Conservation (phyloP, 2,113 vertebrate species). For the Lagopus leucura region DNA sequence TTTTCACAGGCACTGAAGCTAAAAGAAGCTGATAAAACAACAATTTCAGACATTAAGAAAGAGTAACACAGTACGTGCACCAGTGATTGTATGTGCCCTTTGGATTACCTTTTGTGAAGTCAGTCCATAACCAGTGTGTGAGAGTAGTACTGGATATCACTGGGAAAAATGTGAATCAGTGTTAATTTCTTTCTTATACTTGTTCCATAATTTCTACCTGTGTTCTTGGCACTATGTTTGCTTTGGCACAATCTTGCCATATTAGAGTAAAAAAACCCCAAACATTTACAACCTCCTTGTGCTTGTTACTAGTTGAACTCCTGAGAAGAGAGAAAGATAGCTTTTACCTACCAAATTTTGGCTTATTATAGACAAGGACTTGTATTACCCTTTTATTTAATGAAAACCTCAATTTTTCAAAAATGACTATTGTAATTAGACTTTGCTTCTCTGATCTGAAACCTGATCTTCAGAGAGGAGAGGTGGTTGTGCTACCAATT, state of each 20-base stretch:
- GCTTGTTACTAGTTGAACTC: not conserved
- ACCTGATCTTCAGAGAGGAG: conserved; percentile 25
- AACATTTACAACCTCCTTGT: not conserved
- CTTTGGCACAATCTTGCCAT: not conserved
- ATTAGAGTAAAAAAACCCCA: not conserved
- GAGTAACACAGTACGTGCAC: not conserved
- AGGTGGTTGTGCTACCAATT: conserved; percentile 24
- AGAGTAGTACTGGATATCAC: not conserved
- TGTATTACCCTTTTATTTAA: conserved; percentile 80
- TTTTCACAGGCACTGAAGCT: not conserved
- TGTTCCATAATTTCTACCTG: accelerated
- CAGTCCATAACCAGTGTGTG: not conserved
- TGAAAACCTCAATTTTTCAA: conserved; percentile 63
- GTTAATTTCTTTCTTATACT: not conserved
- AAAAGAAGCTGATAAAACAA: not conserved
- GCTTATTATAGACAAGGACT: conserved; percentile 80
- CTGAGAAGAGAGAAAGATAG: not conserved
- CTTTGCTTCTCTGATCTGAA: conserved; percentile 40
- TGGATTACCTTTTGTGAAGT: not conserved
- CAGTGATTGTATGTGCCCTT: not conserved
- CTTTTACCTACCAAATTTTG: conserved; percentile 42
- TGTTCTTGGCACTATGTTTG: not conserved
- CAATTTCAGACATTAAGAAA: not conserved
- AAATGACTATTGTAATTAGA: conserved; percentile 49
- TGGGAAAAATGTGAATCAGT: not conserved